These are phyloP conservation scores for Pseudomyrmex gracilis DNA, from an alignment of 1,140 invertebrate genomes.

Conservation along the genomic window DNA sequence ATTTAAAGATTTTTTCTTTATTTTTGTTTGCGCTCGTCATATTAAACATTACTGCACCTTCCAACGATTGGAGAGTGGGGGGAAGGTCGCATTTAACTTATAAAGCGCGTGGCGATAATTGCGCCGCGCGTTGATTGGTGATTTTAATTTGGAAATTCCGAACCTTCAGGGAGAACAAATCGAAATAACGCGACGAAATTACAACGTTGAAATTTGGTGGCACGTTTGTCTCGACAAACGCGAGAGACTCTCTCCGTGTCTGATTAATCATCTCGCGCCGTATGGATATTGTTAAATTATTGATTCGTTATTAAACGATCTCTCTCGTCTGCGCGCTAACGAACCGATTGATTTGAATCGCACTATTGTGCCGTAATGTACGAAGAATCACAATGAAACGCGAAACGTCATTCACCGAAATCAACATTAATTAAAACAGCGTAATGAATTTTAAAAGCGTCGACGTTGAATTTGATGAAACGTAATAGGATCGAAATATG, in stretches of 20 bases:
- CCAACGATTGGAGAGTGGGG: neutral
- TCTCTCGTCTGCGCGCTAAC: slow-evolving; percentile 9
- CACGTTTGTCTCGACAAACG: neutral
- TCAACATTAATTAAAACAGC: slow-evolving; percentile 28
- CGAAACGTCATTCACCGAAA: neutral
- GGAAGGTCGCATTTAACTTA: neutral
- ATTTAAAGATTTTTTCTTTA: slow-evolving; percentile 2
- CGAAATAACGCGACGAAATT: slow-evolving; percentile 47
- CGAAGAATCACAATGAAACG: slow-evolving; percentile 11
- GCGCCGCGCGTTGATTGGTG: slow-evolving; percentile 14
- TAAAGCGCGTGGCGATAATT: slow-evolving; percentile 6
- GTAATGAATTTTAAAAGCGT: neutral
- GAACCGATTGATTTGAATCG: slow-evolving; percentile 25
- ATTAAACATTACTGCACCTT: neutral
- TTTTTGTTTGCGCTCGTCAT: neutral
- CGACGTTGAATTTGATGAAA: neutral
- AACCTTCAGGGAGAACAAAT: neutral
- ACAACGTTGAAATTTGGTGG: slow-evolving; percentile 40
- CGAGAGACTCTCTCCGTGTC: neutral
- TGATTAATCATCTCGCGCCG: slow-evolving; percentile 26
- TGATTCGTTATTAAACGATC: slow-evolving; percentile 47
- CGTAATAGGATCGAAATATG: neutral
- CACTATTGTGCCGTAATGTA: neutral
- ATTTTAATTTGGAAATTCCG: slow-evolving; percentile 40
- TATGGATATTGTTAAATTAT: slow-evolving; percentile 48